Evolutionary conservation across 2,797 vertebrate genomes (phyloP), one percentile per base, ranked within the genome.

Genomic region (Otolemur crassicaudatus): DNA sequence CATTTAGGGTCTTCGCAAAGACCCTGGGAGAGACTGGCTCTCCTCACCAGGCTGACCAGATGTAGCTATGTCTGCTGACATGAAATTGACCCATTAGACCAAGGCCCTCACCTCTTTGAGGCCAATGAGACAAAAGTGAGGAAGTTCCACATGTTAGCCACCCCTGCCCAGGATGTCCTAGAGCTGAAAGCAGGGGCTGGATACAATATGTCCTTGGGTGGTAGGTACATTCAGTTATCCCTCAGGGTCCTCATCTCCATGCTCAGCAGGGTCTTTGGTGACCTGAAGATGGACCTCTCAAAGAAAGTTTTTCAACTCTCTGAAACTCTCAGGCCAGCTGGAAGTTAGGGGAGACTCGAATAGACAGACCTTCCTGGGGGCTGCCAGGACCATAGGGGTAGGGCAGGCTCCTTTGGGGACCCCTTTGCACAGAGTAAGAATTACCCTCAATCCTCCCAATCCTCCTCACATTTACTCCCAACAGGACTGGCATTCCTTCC

Each of bases 261-360:
- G n/a, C 27, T 22, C n/a, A 67, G 40, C 37, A 75, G 23, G 11
- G 10, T 17, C 2, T 69, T 20, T 92, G 27, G n/a, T 60, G 63
- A 69, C 49, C 8, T 31, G 27, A 67, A 25, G 87, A 46, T 83
- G 31, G 22, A 27, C 27, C 10, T 63, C 56, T 49, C 34, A 76
- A 1, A 56, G 49, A 79, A 87, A 82, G 31, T 40, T 25, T 29
- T 31, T 49, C 27, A 83, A 11, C 12, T 70, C 43, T 37, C 27
- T 61, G 17, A 84, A 14, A 61, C 77, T n/a, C 37, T 3, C 13
- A 49, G 7, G 25, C 6, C n/a, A 76, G 27, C n/a, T 75, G 10
- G 53, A 96, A 90, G 82, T 53, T 37, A 96, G 12, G 17, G 49
- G 27, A 70, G 23, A 70, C 49, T 82, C n/a, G 80, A 20, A 93